Evolutionary conservation across 2,888 invertebrate species (phyloP), one percentile per base, ranked within the genome.

Genomic region (Proisotoma minuta): DNA sequence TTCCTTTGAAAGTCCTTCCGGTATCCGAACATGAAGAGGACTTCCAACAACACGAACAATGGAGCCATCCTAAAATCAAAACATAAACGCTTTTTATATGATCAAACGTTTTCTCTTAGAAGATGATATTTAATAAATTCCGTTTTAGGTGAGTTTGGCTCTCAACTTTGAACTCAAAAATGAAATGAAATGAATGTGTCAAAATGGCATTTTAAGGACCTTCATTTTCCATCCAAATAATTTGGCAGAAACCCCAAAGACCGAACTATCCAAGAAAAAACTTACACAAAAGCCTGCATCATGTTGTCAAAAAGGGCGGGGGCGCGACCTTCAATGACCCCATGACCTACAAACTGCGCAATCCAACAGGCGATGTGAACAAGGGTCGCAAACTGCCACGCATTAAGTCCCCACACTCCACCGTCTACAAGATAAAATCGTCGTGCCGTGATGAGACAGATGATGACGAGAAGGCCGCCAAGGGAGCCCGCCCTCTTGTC

Each of bases 311-410:
- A 43, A 2, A 74, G 59, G 8, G 74, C 74, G n/a, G 74, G 73
- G 4, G 71, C 69, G 43, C 74, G 57, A 22, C 71, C 71, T 68
- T 74, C 74, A 59, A 74, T 73, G 15, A 56, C 66, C n/a, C 74
- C 74, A 54, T 74, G 74, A 10, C 74, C 74, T 28, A 74, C n/a
- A 52, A 74, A 74, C 64, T 71, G 70, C 15, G 65, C 64, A 58
- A 70, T 64, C 73, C 73, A 73, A 40, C 69, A 70, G 10, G 5
- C 47, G 5, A 71, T 62, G 54, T 72, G 70, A 54, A 72, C 59
- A 1, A 22, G 60, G 0, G 59, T 10, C 0, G 68, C 69, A n/a
- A 63, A 34, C 15, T 60, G 57, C 72, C 72, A 74, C 12, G 70
- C 68, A 3, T 65, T 62, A 24, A 64, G 63, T 40, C 70, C 70